Base-by-base conservation (phyloP, 2,888 invertebrate genomes). In the Torymus aiolomorphi region DNA sequence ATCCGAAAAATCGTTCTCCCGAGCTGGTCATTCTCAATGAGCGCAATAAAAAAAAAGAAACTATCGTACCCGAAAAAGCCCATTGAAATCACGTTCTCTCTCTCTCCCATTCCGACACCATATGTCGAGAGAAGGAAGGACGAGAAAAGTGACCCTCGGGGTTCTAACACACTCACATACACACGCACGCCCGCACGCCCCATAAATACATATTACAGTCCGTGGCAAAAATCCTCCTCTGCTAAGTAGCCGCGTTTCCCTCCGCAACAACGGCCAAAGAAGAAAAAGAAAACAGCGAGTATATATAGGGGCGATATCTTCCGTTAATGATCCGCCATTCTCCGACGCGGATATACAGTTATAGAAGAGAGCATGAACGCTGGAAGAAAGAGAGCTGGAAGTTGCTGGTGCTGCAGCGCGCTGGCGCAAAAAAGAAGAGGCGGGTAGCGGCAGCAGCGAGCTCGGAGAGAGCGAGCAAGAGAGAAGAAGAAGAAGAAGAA, bases 231-330 rank as follows among this genome's bases (percentile, higher is more conserved):
- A 59, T 24, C n/a, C 14, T 24, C 16, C 31, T 52, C 13, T 18
- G 1, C 59, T 56, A 67, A 67, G 59, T 67, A 63, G 62, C 49
- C 31, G 31, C 31, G 31, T 31, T 31, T 1, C 31, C 8, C 31
- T 31, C 8, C 31, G 8, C 31, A 20, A 20, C 31, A 31, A 31
- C 31, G 31, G 5, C 18, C 16, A 8, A 0, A 83, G 80, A 67
- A 72, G 81, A 80, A 84, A 83, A 83, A 83, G 83, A 83, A 83
- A 81, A 81, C 81, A 14, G 52, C 59, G 5, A 14, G n/a, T 24
- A 31, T 31, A 31, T 31, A 31, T 31, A 31, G 31, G 31, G 31
- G 59, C 16, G 67, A 75, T 76, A 66, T 62, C 54, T 42, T 78
- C 83, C 73, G 73, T 74, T 80, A 80, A 80, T 80, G 80, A 80